A percentile compares a stretch with the other conserved stretches of the same genome.
Evolutionary conservation across 2,888 invertebrate species (phyloP).

Genomic region (Heliconius hortense): DNA sequence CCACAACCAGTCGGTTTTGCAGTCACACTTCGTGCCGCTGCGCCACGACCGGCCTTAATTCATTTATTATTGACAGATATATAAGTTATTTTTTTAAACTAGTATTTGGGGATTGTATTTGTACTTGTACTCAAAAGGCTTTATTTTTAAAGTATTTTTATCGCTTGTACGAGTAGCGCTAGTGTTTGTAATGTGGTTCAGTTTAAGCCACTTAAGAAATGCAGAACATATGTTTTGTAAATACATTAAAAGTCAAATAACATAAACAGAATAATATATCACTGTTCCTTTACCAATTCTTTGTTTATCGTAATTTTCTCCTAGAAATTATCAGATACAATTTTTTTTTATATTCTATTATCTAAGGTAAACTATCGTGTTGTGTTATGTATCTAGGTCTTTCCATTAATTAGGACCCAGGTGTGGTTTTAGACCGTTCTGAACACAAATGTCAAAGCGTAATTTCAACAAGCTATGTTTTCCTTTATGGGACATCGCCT

Average conservation of each 20-base stretch:
- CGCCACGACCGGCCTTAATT: too few species aligned
- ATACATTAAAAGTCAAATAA: too few species aligned
- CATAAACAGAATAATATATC: neutral
- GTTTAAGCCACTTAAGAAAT: neutral
- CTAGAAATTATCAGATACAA: neutral
- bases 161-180: neutral
- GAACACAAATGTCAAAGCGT: slow-evolving; percentile 33
- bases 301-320: neutral
- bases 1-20: too few species aligned
- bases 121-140: too few species aligned
- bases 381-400: slow-evolving; percentile 25
- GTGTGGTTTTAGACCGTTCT: slow-evolving; percentile 43
- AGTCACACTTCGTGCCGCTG: too few species aligned
- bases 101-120: neutral
- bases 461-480: neutral
- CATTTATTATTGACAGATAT: neutral
- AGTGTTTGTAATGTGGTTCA: neutral
- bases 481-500: neutral
- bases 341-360: slow-evolving; percentile 7
- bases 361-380: slow-evolving; percentile 12
- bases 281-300: neutral
- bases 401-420: slow-evolving; percentile 46
- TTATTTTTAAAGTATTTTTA: neutral
- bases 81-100: neutral
- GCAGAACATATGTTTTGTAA: too few species aligned